Base-by-base conservation (phyloP, 2,888 invertebrate genomes). In the Escarpia spicata region DNA sequence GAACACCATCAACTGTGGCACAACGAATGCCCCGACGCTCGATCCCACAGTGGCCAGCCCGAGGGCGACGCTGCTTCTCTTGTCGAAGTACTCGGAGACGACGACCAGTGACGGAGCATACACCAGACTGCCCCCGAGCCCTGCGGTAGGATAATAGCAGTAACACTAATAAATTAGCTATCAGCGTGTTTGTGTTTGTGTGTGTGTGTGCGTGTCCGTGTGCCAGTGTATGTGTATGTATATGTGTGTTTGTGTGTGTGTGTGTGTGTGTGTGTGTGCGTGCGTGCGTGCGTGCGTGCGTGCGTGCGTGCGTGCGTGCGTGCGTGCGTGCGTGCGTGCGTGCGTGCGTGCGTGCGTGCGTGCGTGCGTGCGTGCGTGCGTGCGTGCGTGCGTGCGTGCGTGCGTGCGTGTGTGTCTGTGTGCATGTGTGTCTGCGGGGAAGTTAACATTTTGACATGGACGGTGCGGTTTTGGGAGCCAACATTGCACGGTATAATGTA, bases 1-100 rank as follows among this genome's bases (percentile, higher is more conserved):
- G 44, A 92, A 92, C 31, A 90, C 43, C 92, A 92, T 92, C 12
- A 92, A 4, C 12, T 15, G 89, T 4, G 92, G 92, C 90, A 92
- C 26, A 3, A 75, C 60, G 31, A 92, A 92, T 8, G 90, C 92
- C 3, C 92, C 92, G 26, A 92, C 43, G 37, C 92, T 75, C 15
- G 43, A 2, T 26, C 92, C 92, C 12, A 12, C 8, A 26, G 52
- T 31, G 26, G 37, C 52, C 6, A 90, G 15, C 15, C 92, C 75
- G 15, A 75, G 19, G 19, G 92, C 92, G 0, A n/a, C 75, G 43
- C 89, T 43, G 43, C 92, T 15, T n/a, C 37, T 58, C 43, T 43
- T 58, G 75, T 75, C 75, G 75, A 92, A 92, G 45, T 92, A 90
- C 43, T 92, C 37, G 31, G n/a, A 12, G 37, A 92, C 43, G 89